Conservation (phyloP, 2,797 vertebrate genomes). For the Odontamblyopus rebecca region DNA sequence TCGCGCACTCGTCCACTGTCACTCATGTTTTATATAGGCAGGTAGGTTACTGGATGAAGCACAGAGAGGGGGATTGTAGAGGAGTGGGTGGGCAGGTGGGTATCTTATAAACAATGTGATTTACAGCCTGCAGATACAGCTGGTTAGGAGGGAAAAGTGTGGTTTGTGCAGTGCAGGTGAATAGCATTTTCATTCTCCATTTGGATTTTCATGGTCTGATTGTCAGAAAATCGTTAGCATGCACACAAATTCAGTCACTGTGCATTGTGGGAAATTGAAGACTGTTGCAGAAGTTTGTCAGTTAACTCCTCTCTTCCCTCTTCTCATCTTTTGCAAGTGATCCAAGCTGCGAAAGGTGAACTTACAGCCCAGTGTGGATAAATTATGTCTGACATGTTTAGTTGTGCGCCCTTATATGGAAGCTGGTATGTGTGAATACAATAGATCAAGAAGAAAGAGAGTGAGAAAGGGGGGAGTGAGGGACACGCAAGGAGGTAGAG, state of each 20-base stretch:
- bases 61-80: constrained; percentile 3
- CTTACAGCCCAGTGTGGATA: constrained; percentile 78
- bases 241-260: constrained; percentile 15
- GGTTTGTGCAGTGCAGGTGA: constrained; percentile 56
- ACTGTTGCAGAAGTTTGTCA: constrained; percentile 75
- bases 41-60: constrained; percentile 19
- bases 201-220: constrained; percentile 69
- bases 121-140: constrained; percentile 68
- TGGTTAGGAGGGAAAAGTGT: constrained; percentile 29
- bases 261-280: constrained; percentile 43
- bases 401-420: constrained; percentile 86
- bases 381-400: constrained; percentile 88
- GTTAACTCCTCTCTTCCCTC: constrained; percentile 45
- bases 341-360: constrained; percentile 82
- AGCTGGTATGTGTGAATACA: constrained; percentile 75
- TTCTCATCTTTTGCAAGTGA: constrained; percentile 48
- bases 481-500: constrained; percentile 29
- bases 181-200: constrained; percentile 47
- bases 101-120: constrained; percentile 58
- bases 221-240: constrained; percentile 54
- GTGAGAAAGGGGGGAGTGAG: constrained; percentile 17
- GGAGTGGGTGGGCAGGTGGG: constrained; percentile 47
- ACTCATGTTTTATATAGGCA: constrained; percentile 33
- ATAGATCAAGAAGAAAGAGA: constrained; percentile 66
- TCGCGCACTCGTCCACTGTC: constrained; percentile 14